Evolutionary conservation across 2,797 vertebrate species (phyloP), one percentile per base, ranked within the genome.

Genomic region (Neostethus bicornis): DNA sequence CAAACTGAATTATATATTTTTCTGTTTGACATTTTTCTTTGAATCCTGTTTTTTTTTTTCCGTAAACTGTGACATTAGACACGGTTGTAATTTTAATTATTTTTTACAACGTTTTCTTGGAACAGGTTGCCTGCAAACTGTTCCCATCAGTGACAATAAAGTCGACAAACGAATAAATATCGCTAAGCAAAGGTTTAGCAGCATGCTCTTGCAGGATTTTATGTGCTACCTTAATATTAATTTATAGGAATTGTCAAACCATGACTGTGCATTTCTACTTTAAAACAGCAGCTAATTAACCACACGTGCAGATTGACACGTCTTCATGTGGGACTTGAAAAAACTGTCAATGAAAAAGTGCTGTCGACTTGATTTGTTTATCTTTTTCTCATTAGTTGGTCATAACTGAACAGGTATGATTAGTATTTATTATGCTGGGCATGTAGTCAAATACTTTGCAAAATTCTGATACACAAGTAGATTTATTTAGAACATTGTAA

Each of bases 401-500:
- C 19, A 17, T 3, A 6, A 17, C 9, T 39, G 16, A 9, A 38
- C 38, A 19, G 21, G 25, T n/a, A 4, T 13, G 11, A 19, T 16
- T n/a, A 2, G 6, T 35, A 12, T 11, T 7, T 20, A 19, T 34
- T 9, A 45, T 19, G 7, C n/a, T 44, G 23, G 19, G 32, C 11
- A 13, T 29, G 14, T 35, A 11, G 11, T 24, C 5, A 16, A 23
- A n/a, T 25, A 6, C 28, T 25, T 19, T 24, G 3, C 20, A 19
- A 11, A 21, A 20, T 42, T 38, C 31, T 31, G 24, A 29, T 20
- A 10, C 25, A 24, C 21, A 7, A 14, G 47, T 25, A 20, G 25
- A 62, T 53, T 61, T 19, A 37, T 52, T 31, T 28, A 51, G 61
- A 51, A 25, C 11, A 21, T 25, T 19, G 26, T 25, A 46, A 62